Evolutionary conservation across 2,888 invertebrate genomes (phyloP).

Genomic region (Euproctis similis): DNA sequence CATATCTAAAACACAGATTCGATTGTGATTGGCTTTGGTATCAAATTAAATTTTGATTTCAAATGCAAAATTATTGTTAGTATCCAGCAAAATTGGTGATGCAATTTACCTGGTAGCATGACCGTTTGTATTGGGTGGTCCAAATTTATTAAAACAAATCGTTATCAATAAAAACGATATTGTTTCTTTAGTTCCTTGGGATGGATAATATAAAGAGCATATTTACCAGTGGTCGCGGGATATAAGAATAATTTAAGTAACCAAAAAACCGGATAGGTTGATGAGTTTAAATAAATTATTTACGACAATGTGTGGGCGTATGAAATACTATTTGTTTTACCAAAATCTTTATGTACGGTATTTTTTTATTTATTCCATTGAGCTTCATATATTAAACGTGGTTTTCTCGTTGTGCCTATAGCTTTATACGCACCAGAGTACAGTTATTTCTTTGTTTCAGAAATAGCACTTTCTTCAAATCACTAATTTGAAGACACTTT

Average conservation of each 20-base stretch:
- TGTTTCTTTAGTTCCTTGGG: conserved; percentile 11
- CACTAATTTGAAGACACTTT: too few relatives aligned
- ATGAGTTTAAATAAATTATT: conserved; percentile 3
- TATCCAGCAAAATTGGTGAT: conserved; percentile 15
- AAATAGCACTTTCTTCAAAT: conserved; percentile 1
- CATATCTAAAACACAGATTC: conserved; percentile 6
- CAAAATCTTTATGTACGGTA: neutral
- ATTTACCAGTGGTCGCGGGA: conserved; percentile 17
- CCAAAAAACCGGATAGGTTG: conserved; percentile 10
- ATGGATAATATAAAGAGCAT: conserved; percentile 14
- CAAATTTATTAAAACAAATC: conserved; percentile 15
- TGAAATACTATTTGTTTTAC: neutral
- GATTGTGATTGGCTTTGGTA: conserved; percentile 1
- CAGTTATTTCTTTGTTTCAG: conserved; percentile 4
- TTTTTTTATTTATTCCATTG: conserved; percentile 1
- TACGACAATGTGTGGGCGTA: conserved; percentile 4
- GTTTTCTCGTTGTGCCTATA: too few relatives aligned
- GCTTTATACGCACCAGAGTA: neutral
- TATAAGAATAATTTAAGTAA: conserved; percentile 8
- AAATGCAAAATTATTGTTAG: conserved; percentile 16
- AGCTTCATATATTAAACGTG: too few relatives aligned
- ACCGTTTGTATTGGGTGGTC: conserved; percentile 17
- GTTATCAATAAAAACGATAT: conserved; percentile 16
- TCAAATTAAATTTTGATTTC: neutral
- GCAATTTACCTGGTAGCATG: conserved; percentile 12